A percentile compares a stretch with the other conserved stretches of the same genome.
Conservation (phyloP, 1,140 invertebrate genomes). For the Drosophila subobscura region DNA sequence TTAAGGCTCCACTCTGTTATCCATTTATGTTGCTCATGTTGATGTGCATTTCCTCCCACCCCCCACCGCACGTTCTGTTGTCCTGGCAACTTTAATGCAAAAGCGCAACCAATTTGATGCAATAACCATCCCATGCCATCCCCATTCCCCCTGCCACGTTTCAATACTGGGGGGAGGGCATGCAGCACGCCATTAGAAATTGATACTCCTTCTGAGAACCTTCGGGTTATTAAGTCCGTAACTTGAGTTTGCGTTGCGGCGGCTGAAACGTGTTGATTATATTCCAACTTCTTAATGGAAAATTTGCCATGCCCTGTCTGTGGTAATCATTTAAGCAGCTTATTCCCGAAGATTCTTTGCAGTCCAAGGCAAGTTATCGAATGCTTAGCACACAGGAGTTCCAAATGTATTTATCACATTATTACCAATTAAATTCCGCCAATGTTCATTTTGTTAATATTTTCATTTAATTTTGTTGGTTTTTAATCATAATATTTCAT, state of each 20-base stretch:
- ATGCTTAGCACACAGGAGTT: no score
- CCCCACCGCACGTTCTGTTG: conserved; percentile 23
- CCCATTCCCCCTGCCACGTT: conserved; percentile 8
- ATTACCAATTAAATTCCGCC: no score
- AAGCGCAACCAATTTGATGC: conserved; percentile 46
- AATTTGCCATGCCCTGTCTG: neutral
- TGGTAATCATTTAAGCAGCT: conserved; percentile 15
- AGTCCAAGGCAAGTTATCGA: no score
- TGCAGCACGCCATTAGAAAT: conserved; percentile 31
- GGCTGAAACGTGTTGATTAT: neutral
- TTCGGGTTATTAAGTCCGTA: conserved; percentile 7
- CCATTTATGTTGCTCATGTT: no score
- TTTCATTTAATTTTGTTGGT: no score
- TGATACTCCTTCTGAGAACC: neutral
- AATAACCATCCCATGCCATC: conserved; percentile 22
- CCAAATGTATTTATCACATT: no score
- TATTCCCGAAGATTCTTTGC: neutral
- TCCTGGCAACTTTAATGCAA: conserved; percentile 59
- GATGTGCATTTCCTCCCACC: neutral
- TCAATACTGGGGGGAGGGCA: conserved; percentile 2
- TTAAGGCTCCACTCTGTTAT: no score
- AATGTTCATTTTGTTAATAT: no score
- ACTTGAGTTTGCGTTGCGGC: neutral
- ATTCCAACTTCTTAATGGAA: conserved; percentile 7
- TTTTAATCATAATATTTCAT: no score